Evolutionary conservation across 2,888 invertebrate species (phyloP).

Genomic region (Eudasyphora cyanicolor): DNA sequence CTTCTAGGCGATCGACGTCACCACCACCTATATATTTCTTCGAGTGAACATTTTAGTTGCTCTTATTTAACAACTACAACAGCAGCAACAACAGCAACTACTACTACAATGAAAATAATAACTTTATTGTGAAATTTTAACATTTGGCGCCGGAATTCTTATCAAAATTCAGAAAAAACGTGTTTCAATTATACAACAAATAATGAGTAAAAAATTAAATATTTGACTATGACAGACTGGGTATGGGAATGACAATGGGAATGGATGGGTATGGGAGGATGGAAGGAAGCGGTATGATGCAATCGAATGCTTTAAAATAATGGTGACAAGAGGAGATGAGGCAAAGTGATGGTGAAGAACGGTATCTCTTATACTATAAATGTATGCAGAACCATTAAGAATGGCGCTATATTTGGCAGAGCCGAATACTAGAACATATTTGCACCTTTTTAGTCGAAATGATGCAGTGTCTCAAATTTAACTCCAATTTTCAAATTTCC

Average conservation of each 20-base stretch:
- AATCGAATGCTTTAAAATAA: background rate
- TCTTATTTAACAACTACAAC: background rate
- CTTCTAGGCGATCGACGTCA: too few species aligned
- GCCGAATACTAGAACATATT: too few species aligned
- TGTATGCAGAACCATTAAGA: too few species aligned
- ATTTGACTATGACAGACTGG: background rate
- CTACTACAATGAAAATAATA: slow-evolving; percentile 28
- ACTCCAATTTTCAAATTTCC: too few species aligned
- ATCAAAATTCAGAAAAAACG: slow-evolving; percentile 63
- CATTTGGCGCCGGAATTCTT: slow-evolving; percentile 65
- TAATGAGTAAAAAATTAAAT: slow-evolving; percentile 46
- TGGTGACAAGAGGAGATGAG: background rate
- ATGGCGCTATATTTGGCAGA: too few species aligned
- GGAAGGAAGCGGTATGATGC: background rate
- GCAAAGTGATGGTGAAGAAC: background rate
- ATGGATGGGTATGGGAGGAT: too few species aligned
- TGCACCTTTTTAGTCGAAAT: too few species aligned
- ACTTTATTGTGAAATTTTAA: slow-evolving; percentile 58
- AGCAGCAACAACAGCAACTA: slow-evolving; percentile 3
- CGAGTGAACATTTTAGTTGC: too few species aligned
- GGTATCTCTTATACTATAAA: background rate
- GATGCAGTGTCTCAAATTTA: too few species aligned
- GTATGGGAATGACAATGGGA: too few species aligned
- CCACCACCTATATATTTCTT: too few species aligned
- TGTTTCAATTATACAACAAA: slow-evolving; percentile 64